phyloP scores from a whole-genome alignment of 1,140 invertebrate species.

The Chrysopa pallens region DNA sequence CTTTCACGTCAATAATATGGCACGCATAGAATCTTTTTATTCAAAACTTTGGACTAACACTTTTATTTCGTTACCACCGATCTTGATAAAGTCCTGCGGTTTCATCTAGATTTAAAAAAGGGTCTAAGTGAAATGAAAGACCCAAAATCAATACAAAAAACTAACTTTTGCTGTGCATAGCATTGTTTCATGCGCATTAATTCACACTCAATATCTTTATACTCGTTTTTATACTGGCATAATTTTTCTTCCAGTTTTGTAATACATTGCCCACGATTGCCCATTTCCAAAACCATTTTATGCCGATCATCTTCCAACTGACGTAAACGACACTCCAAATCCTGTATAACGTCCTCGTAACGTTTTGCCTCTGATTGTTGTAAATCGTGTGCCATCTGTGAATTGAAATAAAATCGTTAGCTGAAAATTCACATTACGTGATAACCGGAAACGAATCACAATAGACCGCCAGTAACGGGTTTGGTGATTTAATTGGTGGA shows the following conservation, averaged over 20 bases:
- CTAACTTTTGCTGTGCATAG: conserved; percentile 19
- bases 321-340: conserved; percentile 16
- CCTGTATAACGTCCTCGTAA: conserved; percentile 5
- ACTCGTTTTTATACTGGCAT: conserved; percentile 12
- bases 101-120: no score
- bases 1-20: no score
- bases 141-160: not conserved
- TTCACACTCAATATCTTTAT: conserved; percentile 13
- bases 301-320: conserved; percentile 17
- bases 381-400: conserved; percentile 1
- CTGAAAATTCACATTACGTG: no score
- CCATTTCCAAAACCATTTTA: conserved; percentile 14
- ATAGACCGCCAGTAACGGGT: no score
- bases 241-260: conserved; percentile 17
- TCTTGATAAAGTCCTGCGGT: no score
- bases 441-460: no score
- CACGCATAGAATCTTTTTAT: no score
- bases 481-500: no score
- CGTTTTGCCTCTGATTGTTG: conserved; percentile 3
- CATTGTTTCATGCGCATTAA: conserved; percentile 13
- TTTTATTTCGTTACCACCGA: no score
- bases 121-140: no score
- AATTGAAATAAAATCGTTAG: not conserved
- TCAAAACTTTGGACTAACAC: no score
- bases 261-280: conserved; percentile 14